phyloP scores from a whole-genome alignment of 2,113 vertebrate species.

The Melanotaenia duboulayi region DNA sequence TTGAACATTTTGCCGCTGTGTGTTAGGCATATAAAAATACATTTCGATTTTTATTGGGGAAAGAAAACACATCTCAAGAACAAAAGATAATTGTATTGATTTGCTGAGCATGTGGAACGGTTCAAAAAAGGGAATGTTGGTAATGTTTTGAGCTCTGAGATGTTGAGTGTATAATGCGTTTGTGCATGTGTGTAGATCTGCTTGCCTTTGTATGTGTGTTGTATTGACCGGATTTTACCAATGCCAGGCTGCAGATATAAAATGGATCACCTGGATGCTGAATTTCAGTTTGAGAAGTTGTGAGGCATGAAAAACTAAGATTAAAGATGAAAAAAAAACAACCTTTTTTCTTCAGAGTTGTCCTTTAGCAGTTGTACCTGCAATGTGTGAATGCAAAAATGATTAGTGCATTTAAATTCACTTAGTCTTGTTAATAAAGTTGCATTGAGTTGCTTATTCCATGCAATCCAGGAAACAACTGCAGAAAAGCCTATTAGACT shows the following conservation, averaged over 20 bases:
- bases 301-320: slow-evolving; percentile 29
- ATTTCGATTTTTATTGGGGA: slow-evolving; percentile 72
- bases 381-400: background rate
- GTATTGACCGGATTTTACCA: slow-evolving; percentile 38
- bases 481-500: background rate
- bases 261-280: slow-evolving; percentile 36
- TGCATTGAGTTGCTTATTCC: background rate
- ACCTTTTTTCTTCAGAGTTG: slow-evolving; percentile 4
- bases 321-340: slow-evolving; percentile 13
- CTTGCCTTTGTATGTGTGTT: slow-evolving; percentile 24
- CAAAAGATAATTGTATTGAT: slow-evolving; percentile 81
- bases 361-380: background rate
- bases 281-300: slow-evolving; percentile 45
- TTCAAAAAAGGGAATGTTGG: slow-evolving; percentile 52
- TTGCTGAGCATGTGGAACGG: slow-evolving; percentile 58
- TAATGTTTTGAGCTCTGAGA: slow-evolving; percentile 54
- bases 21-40: slow-evolving; percentile 73
- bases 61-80: slow-evolving; percentile 63
- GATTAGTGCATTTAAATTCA: background rate
- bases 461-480: background rate
- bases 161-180: slow-evolving; percentile 27
- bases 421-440: slow-evolving; percentile 1
- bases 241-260: slow-evolving; percentile 15
- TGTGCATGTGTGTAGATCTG: slow-evolving; percentile 18
- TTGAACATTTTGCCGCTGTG: slow-evolving; percentile 73